Evolutionary conservation across 2,113 vertebrate species (phyloP).

Genomic region (Arizona elegans): DNA sequence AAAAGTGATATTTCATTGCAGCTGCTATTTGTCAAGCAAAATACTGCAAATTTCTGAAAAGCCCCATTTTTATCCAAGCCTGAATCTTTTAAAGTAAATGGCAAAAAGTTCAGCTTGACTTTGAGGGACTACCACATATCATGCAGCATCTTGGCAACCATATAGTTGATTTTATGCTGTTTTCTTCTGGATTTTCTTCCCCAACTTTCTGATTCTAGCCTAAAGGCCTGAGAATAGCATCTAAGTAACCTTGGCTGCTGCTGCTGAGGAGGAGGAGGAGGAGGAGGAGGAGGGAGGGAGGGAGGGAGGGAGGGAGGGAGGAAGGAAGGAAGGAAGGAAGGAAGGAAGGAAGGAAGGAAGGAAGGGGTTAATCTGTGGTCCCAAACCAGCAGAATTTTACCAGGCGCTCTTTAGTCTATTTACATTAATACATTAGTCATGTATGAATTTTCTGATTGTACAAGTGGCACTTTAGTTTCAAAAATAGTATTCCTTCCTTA

Average conservation of each 20-base stretch:
- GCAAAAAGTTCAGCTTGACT: not conserved
- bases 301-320: accelerated
- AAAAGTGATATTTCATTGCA: constrained; percentile 33
- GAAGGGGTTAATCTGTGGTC: not conserved
- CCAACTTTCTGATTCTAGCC: not conserved
- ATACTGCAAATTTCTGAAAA: constrained; percentile 36
- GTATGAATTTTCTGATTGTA: not conserved
- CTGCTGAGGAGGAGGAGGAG: too few species aligned
- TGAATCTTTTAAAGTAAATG: not conserved
- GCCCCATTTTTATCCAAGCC: not conserved
- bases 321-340: not conserved
- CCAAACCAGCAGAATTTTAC: not conserved
- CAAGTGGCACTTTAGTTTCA: not conserved
- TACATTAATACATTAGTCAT: not conserved
- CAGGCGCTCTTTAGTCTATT: not conserved
- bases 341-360: not conserved
- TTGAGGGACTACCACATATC: not conserved
- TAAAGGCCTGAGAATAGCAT: not conserved
- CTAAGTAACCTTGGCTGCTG: not conserved
- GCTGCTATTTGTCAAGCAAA: constrained; percentile 34
- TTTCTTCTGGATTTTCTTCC: not conserved
- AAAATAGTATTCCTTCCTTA: not conserved
- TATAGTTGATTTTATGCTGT: too few species aligned
- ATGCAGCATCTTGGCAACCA: not conserved
- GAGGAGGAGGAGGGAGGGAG: too few species aligned